These are phyloP conservation scores for Lemur catta DNA, from an alignment of 2,797 vertebrate species.

Conservation along the genomic window DNA sequence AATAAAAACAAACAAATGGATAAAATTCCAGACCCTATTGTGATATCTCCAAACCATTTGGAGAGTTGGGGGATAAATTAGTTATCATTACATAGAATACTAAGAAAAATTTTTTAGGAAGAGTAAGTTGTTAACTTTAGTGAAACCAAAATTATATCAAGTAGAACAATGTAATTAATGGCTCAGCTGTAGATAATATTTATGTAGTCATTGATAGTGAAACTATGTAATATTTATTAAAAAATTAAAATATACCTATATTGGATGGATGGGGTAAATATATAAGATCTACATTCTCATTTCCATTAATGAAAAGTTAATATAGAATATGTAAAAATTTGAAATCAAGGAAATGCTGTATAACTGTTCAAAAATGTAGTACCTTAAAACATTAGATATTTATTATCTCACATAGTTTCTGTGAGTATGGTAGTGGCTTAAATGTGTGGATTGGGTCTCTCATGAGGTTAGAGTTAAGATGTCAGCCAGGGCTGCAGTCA, in stretches of 20 bases:
- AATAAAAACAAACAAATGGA: background rate
- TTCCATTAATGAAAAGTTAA: background rate
- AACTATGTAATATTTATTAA: background rate
- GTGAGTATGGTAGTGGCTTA: background rate
- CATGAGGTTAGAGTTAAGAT: background rate
- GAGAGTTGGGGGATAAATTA: background rate
- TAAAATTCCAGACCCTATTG: background rate
- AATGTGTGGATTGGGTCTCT: background rate
- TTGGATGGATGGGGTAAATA: background rate
- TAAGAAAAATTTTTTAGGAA: background rate
- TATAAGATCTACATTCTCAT: background rate
- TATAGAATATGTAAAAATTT: background rate
- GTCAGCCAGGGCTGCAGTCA: background rate
- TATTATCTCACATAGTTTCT: background rate
- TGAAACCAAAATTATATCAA: background rate
- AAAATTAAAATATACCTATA: background rate
- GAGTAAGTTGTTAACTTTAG: background rate
- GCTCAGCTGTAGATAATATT: background rate
- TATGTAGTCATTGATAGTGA: background rate
- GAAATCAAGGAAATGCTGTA: background rate
- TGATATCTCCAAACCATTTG: background rate
- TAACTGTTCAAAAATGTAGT: background rate
- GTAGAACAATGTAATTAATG: background rate
- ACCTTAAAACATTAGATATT: background rate
- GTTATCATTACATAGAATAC: background rate